phyloP scores from a whole-genome alignment of 2,888 invertebrate genomes.

The Lithodes maja region DNA sequence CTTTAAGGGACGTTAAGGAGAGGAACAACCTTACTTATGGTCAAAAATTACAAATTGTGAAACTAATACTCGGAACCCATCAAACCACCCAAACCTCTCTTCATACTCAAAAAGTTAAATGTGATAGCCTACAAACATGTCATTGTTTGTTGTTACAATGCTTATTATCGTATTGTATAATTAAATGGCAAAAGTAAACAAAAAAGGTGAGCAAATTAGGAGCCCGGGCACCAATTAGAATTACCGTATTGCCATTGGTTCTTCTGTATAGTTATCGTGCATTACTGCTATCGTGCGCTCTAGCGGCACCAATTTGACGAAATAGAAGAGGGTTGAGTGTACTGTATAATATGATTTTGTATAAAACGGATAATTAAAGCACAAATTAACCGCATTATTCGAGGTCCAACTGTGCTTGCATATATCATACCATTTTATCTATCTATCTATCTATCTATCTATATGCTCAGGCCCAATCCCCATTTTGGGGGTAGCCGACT shows the following conservation, averaged over 20 bases:
- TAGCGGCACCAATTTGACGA: background rate
- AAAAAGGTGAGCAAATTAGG: background rate
- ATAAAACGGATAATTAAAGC: too few relatives aligned
- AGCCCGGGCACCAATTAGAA: background rate
- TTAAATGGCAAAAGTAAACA: background rate
- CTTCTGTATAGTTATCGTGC: background rate
- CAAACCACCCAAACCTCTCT: background rate
- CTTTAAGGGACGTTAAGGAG: background rate
- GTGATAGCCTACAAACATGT: background rate
- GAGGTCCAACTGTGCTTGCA: too few relatives aligned
- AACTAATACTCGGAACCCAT: background rate
- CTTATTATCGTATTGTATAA: background rate
- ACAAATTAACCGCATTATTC: too few relatives aligned
- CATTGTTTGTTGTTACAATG: background rate
- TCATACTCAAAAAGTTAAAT: background rate
- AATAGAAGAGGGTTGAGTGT: background rate
- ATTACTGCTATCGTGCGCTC: constrained; percentile 4
- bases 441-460: too few relatives aligned
- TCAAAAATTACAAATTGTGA: background rate
- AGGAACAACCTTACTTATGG: background rate
- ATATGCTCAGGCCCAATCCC: too few relatives aligned
- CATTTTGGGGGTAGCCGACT: too few relatives aligned
- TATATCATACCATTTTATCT: too few relatives aligned
- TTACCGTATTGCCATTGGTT: background rate
- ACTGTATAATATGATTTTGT: too few relatives aligned